Percentiles rank a stretch among this genome's conserved stretches.
Evolutionary conservation across 2,113 vertebrate species (phyloP).

Genomic region (Oceanites oceanicus): DNA sequence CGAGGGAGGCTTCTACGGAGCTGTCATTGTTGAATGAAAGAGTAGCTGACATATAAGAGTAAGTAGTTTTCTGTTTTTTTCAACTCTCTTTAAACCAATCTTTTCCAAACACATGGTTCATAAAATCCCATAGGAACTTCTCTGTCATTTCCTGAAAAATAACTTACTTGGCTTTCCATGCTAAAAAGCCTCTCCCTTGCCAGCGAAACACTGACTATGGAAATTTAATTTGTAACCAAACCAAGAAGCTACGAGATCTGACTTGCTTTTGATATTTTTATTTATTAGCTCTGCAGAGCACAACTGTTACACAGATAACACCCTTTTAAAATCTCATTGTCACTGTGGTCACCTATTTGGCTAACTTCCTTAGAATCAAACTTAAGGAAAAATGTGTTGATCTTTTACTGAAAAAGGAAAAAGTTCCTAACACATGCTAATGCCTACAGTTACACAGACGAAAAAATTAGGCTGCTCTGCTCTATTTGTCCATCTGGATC

Average conservation of each 20-base stretch:
- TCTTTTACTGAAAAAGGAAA: background rate
- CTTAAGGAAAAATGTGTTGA: background rate
- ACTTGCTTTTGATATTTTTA: background rate
- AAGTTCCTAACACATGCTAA: background rate
- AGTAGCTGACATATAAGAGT: constrained; percentile 26
- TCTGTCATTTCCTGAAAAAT: constrained; percentile 63
- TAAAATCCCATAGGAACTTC: constrained; percentile 45
- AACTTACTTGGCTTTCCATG: constrained; percentile 45
- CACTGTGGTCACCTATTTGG: background rate
- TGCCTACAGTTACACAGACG: background rate
- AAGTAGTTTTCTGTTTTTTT: constrained; percentile 57
- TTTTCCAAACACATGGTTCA: constrained; percentile 50
- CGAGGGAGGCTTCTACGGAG: background rate
- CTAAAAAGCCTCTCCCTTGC: constrained; percentile 3
- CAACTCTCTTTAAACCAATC: constrained; percentile 54
- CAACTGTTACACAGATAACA: background rate
- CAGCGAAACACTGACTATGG: background rate
- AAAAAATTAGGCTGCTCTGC: background rate
- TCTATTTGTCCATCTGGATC: background rate
- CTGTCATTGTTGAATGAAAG: constrained; percentile 52
- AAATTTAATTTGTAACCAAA: constrained; percentile 43
- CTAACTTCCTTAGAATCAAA: background rate
- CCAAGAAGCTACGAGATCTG: background rate
- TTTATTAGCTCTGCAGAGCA: background rate
- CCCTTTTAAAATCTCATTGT: background rate